Percentiles rank a stretch among this genome's conserved stretches.
Conservation (phyloP, 2,888 invertebrate species). For the Kuschelorhynchus macadamiae region DNA sequence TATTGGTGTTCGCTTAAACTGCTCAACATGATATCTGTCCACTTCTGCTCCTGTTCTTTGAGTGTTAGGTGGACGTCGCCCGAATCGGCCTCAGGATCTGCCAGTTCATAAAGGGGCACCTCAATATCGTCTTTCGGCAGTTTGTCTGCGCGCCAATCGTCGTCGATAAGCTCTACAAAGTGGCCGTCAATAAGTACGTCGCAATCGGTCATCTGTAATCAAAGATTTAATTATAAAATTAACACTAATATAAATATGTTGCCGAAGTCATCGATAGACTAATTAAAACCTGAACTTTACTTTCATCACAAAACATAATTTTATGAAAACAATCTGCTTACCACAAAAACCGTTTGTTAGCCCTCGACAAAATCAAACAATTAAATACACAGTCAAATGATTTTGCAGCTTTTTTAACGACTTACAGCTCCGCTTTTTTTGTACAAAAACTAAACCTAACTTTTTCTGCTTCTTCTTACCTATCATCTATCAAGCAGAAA, state of each 20-base stretch:
- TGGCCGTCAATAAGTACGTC: constrained; percentile 82
- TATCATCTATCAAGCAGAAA: no score
- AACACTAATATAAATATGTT: no score
- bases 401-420: no score
- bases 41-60: constrained; percentile 86
- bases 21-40: constrained; percentile 73
- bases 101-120: constrained; percentile 89
- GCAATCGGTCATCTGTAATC: constrained; percentile 71
- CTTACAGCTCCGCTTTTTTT: no score
- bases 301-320: no score
- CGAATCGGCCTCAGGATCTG: constrained; percentile 94
- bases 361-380: no score
- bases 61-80: constrained; percentile 92
- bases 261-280: no score
- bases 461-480: no score
- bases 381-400: no score
- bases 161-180: constrained; percentile 85
- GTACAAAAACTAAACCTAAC: no score
- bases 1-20: constrained; percentile 72
- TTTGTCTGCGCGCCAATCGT: constrained; percentile 86
- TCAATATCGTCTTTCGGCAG: constrained; percentile 87
- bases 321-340: neutral
- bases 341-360: no score
- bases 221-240: neutral
- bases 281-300: no score